Evolutionary conservation across 1,140 invertebrate species (phyloP).

Genomic region (Carposina sasakii): DNA sequence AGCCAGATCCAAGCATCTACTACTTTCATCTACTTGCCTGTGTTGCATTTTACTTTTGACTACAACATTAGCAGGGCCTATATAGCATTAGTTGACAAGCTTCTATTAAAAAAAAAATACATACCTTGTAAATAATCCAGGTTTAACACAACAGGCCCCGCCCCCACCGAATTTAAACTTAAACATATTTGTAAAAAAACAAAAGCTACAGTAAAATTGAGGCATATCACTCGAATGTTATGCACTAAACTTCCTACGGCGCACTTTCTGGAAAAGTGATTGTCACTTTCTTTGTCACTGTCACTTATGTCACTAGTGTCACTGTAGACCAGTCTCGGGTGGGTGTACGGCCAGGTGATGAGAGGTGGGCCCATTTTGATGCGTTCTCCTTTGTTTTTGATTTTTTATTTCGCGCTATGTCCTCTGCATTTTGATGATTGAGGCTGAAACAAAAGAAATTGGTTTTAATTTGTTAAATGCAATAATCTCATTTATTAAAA

Average conservation of each 20-base stretch:
- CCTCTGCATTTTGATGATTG: slow-evolving; percentile 3
- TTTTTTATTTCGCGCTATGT: slow-evolving; percentile 19
- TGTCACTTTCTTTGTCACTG: slow-evolving; percentile 10
- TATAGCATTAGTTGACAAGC: too few species aligned
- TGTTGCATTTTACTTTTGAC: too few species aligned
- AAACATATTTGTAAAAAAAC: slow-evolving; percentile 43
- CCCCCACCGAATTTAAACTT: slow-evolving; percentile 37
- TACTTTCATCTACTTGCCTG: too few species aligned
- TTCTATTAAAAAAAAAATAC: slow-evolving; percentile 12
- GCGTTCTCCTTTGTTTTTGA: neutral
- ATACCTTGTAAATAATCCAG: slow-evolving; percentile 62
- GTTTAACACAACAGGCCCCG: slow-evolving; percentile 52
- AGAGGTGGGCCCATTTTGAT: slow-evolving; percentile 44
- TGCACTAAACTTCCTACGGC: slow-evolving; percentile 26
- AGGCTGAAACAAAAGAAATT: slow-evolving; percentile 30
- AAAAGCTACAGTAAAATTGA: slow-evolving; percentile 41
- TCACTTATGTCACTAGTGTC: slow-evolving; percentile 20
- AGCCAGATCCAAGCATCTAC: too few species aligned
- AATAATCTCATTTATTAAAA: too few species aligned
- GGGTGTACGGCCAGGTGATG: slow-evolving; percentile 41
- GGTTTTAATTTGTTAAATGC: too few species aligned
- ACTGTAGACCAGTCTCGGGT: slow-evolving; percentile 11
- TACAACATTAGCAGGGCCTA: too few species aligned
- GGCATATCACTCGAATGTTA: slow-evolving; percentile 33
- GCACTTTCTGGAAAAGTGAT: slow-evolving; percentile 23